phyloP scores from a whole-genome alignment of 2,113 vertebrate genomes.

The Megatriorchis doriae region DNA sequence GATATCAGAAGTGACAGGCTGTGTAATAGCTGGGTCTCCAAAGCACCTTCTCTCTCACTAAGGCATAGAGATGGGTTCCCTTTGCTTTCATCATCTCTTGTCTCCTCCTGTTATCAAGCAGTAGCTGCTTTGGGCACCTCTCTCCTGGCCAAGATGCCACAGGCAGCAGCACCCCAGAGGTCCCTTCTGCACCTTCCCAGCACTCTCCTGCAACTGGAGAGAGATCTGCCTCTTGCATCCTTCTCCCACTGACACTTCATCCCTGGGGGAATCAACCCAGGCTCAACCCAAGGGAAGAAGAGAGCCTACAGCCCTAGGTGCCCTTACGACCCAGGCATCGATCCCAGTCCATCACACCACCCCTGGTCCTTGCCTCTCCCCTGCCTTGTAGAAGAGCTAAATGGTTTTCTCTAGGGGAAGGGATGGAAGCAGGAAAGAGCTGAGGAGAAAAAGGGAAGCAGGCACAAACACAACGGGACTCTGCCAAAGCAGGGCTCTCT shows the following conservation, averaged over 20 bases:
- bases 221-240: not conserved
- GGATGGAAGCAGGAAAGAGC: constrained; percentile 52
- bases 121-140: not conserved
- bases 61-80: not conserved
- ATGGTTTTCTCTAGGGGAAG: not conserved
- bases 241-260: not conserved
- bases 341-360: not conserved
- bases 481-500: constrained; percentile 54
- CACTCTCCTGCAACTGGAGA: not conserved
- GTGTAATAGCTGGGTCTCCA: not conserved
- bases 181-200: not conserved
- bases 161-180: not conserved
- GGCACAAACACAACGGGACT: constrained; percentile 5
- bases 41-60: not conserved
- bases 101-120: not conserved
- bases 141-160: not conserved
- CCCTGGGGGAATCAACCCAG: constrained; percentile 2
- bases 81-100: not conserved
- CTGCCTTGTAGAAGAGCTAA: not conserved
- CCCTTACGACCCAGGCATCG: accelerated
- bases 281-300: not conserved
- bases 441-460: constrained; percentile 7
- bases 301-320: not conserved
- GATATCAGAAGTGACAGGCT: not conserved
- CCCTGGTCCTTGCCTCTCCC: not conserved